Percentiles rank a stretch among this genome's conserved stretches.
Conservation (phyloP, 2,888 invertebrate species). For the Gonocerus acuteangulatus region DNA sequence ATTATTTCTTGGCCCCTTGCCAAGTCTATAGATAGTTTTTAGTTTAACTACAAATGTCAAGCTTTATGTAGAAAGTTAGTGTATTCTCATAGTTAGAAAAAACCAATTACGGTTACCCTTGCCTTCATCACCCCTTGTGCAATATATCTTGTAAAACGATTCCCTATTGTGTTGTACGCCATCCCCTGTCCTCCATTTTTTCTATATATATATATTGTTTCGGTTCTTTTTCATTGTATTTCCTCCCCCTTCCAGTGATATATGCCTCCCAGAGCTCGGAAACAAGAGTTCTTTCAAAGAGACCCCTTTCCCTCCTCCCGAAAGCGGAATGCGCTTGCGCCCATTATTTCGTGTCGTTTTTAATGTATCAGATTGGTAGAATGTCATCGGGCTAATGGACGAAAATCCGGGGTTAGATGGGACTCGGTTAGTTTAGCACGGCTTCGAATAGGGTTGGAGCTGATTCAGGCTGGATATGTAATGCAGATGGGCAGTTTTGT, state of each 20-base stretch:
- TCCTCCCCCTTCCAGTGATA: not conserved
- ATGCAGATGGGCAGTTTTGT: too few relatives aligned
- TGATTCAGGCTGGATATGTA: too few relatives aligned
- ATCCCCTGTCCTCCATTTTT: not conserved
- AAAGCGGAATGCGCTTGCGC: not conserved
- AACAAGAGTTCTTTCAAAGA: not conserved
- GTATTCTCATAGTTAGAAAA: not conserved
- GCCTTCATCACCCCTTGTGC: not conserved
- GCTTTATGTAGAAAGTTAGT: too few relatives aligned
- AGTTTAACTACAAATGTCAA: too few relatives aligned
- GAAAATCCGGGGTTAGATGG: not conserved
- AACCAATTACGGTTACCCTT: not conserved
- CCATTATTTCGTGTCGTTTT: not conserved
- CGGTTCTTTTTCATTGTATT: not conserved
- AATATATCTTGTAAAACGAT: constrained; percentile 25
- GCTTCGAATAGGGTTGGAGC: too few relatives aligned
- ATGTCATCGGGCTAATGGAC: not conserved
- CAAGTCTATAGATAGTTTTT: too few relatives aligned
- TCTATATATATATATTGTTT: not conserved
- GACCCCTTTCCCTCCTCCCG: not conserved
- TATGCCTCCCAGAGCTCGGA: not conserved
- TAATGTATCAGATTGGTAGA: not conserved
- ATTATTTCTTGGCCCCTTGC: too few relatives aligned
- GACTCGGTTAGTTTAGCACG: not conserved
- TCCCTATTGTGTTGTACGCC: constrained; percentile 3